Evolutionary conservation across 2,888 invertebrate genomes (phyloP).

Genomic region (Drosophila lacicola): DNA sequence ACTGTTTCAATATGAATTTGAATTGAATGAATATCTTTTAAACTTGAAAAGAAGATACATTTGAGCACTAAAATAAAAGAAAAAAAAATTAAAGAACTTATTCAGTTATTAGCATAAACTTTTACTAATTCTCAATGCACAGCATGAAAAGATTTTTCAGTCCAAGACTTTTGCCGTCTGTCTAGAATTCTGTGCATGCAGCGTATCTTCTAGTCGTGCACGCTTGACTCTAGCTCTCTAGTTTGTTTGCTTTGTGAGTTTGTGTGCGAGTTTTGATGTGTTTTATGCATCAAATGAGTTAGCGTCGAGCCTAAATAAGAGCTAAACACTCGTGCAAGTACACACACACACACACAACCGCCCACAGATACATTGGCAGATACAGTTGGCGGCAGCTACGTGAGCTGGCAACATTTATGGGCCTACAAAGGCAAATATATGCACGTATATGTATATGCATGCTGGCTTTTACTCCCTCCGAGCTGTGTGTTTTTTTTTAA

Average conservation of each 20-base stretch:
- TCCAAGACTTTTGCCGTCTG: too few species aligned
- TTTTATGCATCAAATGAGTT: slow-evolving; percentile 18
- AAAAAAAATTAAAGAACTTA: too few species aligned
- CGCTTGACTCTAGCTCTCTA: background rate
- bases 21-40: too few species aligned
- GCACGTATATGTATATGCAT: background rate
- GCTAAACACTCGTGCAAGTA: slow-evolving; percentile 28
- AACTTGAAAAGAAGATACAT: too few species aligned
- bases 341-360: background rate
- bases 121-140: too few species aligned
- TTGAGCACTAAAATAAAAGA: too few species aligned
- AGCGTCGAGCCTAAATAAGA: slow-evolving; percentile 45
- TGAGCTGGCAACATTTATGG: slow-evolving; percentile 36
- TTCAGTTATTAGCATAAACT: too few species aligned
- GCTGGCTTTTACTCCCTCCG: background rate
- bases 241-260: background rate
- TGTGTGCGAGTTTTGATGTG: slow-evolving; percentile 5
- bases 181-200: background rate
- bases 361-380: slow-evolving; percentile 7
- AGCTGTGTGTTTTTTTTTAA: slow-evolving; percentile 3
- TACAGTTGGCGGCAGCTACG: slow-evolving; percentile 22
- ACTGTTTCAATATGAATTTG: too few species aligned
- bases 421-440: background rate
- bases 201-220: background rate
- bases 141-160: too few species aligned